Percentiles rank a stretch among this genome's conserved stretches.
These are phyloP conservation scores for Chesias legatella DNA, from an alignment of 2,888 invertebrate genomes.

Conservation along the genomic window DNA sequence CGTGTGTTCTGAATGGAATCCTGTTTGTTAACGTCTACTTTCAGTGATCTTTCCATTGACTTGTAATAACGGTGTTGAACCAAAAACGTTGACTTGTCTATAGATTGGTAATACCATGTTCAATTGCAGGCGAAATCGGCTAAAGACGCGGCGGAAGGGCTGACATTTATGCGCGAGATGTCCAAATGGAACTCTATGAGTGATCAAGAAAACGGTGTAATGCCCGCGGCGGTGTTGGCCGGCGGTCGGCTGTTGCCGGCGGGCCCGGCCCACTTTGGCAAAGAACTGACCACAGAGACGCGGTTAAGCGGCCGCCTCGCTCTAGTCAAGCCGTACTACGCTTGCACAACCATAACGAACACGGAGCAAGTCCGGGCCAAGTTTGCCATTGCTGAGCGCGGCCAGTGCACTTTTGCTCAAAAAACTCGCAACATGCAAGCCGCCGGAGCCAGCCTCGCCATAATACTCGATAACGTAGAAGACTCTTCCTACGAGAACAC, in stretches of 20 bases:
- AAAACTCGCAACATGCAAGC: conserved; percentile 92
- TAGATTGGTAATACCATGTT: neutral
- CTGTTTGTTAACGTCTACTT: too few relatives aligned
- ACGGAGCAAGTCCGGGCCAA: conserved; percentile 82
- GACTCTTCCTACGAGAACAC: conserved; percentile 87
- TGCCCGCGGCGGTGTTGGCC: conserved; percentile 52
- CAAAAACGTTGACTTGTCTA: too few relatives aligned
- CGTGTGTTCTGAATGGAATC: too few relatives aligned
- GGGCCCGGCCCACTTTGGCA: conserved; percentile 95
- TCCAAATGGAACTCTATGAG: conserved; percentile 91
- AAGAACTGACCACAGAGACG: conserved; percentile 84
- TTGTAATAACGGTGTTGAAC: too few relatives aligned
- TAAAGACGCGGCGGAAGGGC: conserved; percentile 94
- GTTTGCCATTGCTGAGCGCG: conserved; percentile 93
- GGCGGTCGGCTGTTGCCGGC: conserved; percentile 75
- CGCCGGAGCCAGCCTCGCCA: conserved; percentile 90
- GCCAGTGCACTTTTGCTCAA: conserved; percentile 97
- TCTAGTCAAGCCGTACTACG: conserved; percentile 86
- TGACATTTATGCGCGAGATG: conserved; percentile 98
- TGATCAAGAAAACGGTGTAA: conserved; percentile 73
- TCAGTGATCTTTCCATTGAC: too few relatives aligned
- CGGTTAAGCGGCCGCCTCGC: conserved; percentile 83
- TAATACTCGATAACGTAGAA: conserved; percentile 91
- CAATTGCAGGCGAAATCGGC: conserved; percentile 87
- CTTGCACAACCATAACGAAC: conserved; percentile 81